Percentiles rank a stretch among this genome's conserved stretches.
Evolutionary conservation across 2,113 vertebrate species (phyloP).

Genomic region (Eretmochelys imbricata): DNA sequence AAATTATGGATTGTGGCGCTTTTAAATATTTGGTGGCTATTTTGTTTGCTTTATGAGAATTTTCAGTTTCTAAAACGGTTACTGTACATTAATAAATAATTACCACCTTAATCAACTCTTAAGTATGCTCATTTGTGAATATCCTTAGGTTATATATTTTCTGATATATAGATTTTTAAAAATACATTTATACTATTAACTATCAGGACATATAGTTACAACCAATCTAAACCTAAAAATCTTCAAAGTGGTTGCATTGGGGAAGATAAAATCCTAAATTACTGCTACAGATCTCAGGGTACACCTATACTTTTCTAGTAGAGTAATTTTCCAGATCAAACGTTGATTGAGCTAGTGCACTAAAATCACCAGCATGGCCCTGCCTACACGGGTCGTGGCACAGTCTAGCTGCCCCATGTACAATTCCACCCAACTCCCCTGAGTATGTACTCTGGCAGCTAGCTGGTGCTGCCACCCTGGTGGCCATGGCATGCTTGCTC

Average conservation of each 20-base stretch:
- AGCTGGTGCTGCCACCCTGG: background rate
- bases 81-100: background rate
- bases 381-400: background rate
- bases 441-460: background rate
- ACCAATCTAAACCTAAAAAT: background rate
- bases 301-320: background rate
- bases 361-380: background rate
- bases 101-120: background rate
- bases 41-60: background rate
- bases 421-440: background rate
- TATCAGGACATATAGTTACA: background rate
- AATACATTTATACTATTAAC: background rate
- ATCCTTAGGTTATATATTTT: background rate
- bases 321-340: background rate
- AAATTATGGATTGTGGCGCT: background rate
- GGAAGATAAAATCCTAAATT: background rate
- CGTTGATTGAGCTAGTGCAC: background rate
- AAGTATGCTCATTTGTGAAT: background rate
- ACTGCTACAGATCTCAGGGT: background rate
- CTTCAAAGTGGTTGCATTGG: background rate
- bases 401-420: background rate
- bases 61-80: background rate
- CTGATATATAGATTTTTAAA: background rate
- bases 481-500: background rate
- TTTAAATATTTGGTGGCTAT: background rate